phyloP scores from a whole-genome alignment of 1,140 invertebrate genomes.

The Euschistus heros region DNA sequence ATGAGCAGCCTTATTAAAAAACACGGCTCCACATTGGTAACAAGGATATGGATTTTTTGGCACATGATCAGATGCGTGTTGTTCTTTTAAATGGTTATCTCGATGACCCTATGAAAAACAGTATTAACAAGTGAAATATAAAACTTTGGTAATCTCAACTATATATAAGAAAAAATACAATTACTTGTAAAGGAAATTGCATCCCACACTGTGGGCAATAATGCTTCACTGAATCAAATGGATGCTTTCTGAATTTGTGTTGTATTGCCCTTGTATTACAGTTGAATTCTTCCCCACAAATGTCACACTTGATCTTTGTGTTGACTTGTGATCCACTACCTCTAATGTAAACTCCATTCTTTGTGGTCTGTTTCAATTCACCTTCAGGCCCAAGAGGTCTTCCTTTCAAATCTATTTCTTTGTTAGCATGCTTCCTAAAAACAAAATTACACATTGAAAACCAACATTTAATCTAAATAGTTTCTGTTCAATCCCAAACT shows the following conservation, averaged over 20 bases:
- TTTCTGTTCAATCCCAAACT: not conserved
- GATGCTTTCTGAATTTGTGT: constrained; percentile 55
- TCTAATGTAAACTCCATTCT: constrained; percentile 25
- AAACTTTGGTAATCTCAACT: not conserved
- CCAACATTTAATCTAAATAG: not conserved
- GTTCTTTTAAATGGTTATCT: constrained; percentile 35
- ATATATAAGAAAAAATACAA: not conserved
- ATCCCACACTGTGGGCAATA: constrained; percentile 56
- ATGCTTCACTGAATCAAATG: constrained; percentile 47
- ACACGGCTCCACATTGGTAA: constrained; percentile 45
- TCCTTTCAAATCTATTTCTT: constrained; percentile 40
- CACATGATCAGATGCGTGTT: constrained; percentile 30
- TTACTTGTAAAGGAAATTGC: constrained; percentile 56
- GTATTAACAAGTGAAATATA: not conserved
- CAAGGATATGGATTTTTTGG: constrained; percentile 41
- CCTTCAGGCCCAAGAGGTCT: constrained; percentile 29
- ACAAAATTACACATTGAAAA: constrained; percentile 14
- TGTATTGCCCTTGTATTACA: constrained; percentile 50
- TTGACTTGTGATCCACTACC: constrained; percentile 28
- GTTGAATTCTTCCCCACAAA: constrained; percentile 46
- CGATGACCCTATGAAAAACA: constrained; percentile 45
- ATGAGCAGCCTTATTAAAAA: constrained; percentile 47
- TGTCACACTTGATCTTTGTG: constrained; percentile 39
- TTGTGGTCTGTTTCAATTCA: constrained; percentile 29
- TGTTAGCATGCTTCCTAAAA: constrained; percentile 43